Base-by-base conservation (phyloP, 1,140 invertebrate species). In the Oryzaephilus surinamensis region DNA sequence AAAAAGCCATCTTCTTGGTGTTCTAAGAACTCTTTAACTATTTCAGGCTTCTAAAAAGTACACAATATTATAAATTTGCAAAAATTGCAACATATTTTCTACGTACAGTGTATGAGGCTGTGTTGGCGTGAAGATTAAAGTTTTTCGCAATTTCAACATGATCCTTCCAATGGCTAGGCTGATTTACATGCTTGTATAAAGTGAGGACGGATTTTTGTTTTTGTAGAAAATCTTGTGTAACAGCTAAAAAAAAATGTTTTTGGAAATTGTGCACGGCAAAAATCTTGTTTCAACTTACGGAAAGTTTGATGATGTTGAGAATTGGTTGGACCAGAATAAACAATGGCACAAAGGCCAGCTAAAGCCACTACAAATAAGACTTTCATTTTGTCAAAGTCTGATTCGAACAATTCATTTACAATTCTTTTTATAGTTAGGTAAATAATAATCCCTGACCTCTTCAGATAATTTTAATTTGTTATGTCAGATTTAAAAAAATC, bases 121-220 rank as follows among this genome's bases (percentile, higher is more conserved):
- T 48, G 37, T 71, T 64, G 5, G 62, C 65, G 45, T 72, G 67
- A 28, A 74, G 62, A 28, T 67, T 65, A 51, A 66, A 77, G 24
- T 63, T 66, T 8, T 64, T 64, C 18, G 69, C 70, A 23, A 66
- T 61, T 33, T 76, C 62, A 19, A 63, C 62, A 11, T 64, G 61
- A 3, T 66, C 62, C 0, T 60, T 53, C 41, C 68, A 64, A 6
- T 70, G 58, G 33, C 64, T 67, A 3, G 67, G 67, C 50, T 73
- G 71, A 45, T 69, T 67, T 2, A 80, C 62, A 43, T 78, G 72
- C 32, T 75, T 65, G 13, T 77, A 58, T n/a, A 84, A 64, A 35
- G 72, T 67, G 24, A 81, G 66, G 6, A 77, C 64, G 17, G 71
- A 62, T 27, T 68, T 66, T 62, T 82, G 78, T 40, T 69, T 75